These are phyloP conservation scores for Cephus sareptanus DNA, from an alignment of 2,888 invertebrate genomes.

Conservation along the genomic window DNA sequence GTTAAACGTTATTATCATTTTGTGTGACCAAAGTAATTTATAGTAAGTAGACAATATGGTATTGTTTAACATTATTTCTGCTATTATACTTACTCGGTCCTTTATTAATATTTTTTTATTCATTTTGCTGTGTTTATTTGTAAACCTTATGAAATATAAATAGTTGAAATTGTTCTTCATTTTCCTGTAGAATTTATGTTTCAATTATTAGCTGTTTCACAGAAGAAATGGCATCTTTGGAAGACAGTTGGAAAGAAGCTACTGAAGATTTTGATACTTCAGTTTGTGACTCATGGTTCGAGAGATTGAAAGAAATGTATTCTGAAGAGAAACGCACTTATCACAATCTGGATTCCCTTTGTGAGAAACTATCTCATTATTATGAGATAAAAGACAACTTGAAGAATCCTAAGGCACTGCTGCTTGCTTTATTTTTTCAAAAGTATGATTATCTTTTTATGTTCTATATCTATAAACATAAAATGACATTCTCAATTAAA, in stretches of 20 bases:
- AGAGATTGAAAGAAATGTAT: conserved; percentile 61
- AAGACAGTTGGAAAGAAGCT: conserved; percentile 62
- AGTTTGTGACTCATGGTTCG: conserved; percentile 63
- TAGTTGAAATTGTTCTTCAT: not conserved
- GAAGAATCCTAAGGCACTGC: conserved; percentile 65
- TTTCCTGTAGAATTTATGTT: not conserved
- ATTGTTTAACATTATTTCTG: not conserved
- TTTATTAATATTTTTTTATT: not conserved
- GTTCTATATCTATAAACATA: conserved; percentile 12
- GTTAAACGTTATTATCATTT: not conserved
- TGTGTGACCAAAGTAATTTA: not conserved
- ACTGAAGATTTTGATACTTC: conserved; percentile 54
- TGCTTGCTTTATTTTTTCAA: conserved; percentile 70
- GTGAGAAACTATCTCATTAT: conserved; percentile 66
- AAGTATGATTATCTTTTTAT: conserved; percentile 64
- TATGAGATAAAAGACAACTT: conserved; percentile 64
- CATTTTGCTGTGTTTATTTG: not conserved
- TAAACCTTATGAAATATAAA: not conserved
- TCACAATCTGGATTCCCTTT: conserved; percentile 67
- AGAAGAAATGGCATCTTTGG: conserved; percentile 54
- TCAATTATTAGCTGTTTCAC: not conserved
- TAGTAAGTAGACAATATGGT: not conserved
- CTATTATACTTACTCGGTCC: not conserved
- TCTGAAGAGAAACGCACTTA: conserved; percentile 66
- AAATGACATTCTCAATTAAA: conserved; percentile 2